Evolutionary conservation across 2,113 vertebrate species (phyloP).

Genomic region (Myrmecophaga tridactyla): DNA sequence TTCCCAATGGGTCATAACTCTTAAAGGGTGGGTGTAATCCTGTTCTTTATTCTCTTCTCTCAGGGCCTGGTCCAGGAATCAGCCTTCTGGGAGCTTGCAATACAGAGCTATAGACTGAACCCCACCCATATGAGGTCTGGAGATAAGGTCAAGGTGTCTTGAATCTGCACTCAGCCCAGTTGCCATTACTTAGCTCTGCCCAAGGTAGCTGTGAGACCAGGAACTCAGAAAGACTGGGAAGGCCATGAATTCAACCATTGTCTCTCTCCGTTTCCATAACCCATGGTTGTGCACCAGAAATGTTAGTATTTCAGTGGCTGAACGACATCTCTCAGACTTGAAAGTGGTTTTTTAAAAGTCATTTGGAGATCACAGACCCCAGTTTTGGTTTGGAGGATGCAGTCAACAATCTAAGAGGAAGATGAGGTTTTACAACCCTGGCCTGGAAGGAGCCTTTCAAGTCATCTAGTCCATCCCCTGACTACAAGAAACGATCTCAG

Average conservation of each 20-base stretch:
- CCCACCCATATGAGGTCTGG: not conserved
- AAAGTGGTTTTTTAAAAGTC: not conserved
- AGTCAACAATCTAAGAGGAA: not conserved
- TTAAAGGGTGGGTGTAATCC: accelerated
- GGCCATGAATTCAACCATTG: accelerated
- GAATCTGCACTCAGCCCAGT: not conserved
- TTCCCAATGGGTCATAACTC: not conserved
- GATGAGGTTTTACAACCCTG: not conserved
- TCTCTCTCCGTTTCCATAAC: accelerated
- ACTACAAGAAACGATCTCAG: not conserved
- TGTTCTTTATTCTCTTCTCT: not conserved
- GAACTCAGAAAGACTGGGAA: not conserved
- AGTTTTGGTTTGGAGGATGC: not conserved
- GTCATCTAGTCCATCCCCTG: not conserved
- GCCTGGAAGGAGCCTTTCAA: no score
- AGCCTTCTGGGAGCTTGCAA: not conserved
- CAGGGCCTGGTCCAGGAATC: not conserved
- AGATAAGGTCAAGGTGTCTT: not conserved
- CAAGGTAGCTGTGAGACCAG: not conserved
- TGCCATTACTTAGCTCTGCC: not conserved
- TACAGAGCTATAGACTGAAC: no score
- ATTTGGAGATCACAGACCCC: not conserved
- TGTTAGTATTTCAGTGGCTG: not conserved
- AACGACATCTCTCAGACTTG: not conserved
- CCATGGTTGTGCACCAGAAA: no score